phyloP scores from a whole-genome alignment of 2,888 invertebrate species.

The Mycogona germanica region DNA sequence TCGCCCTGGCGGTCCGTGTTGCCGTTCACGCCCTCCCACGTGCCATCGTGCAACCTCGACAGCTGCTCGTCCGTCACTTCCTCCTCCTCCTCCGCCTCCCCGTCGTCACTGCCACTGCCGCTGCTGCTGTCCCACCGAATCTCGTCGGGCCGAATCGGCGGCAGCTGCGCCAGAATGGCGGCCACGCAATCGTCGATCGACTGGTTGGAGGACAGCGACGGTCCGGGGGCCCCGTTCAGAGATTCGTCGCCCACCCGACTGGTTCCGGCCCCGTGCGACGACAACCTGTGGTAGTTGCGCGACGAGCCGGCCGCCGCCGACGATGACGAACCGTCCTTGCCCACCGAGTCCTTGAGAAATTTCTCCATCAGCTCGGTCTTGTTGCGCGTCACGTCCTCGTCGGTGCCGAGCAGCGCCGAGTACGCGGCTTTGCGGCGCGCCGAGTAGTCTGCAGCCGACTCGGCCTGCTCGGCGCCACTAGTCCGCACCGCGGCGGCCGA shows the following conservation, averaged over 20 bases:
- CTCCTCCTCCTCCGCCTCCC: conserved; percentile 28
- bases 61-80: conserved; percentile 31
- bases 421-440: conserved; percentile 9
- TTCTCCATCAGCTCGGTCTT: conserved; percentile 37
- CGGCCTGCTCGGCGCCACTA: conserved; percentile 6
- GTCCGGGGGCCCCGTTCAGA: not conserved
- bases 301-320: too few species aligned
- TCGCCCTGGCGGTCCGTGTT: conserved; percentile 37
- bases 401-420: conserved; percentile 19
- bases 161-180: conserved; percentile 50
- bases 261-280: not conserved
- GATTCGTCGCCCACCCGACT: not conserved
- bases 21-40: conserved; percentile 39
- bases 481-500: not conserved
- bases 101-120: conserved; percentile 14
- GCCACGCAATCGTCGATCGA: conserved; percentile 38
- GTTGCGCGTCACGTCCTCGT: conserved; percentile 28
- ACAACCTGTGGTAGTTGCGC: too few species aligned
- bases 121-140: conserved; percentile 36
- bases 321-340: conserved; percentile 2
- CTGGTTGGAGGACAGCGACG: not conserved
- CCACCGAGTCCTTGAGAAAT: conserved; percentile 28
- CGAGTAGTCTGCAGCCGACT: conserved; percentile 9
- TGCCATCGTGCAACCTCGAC: conserved; percentile 31
- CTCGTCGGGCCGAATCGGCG: conserved; percentile 46